Evolutionary conservation across 2,113 vertebrate genomes (phyloP).

Genomic region (Centropus unirufus): DNA sequence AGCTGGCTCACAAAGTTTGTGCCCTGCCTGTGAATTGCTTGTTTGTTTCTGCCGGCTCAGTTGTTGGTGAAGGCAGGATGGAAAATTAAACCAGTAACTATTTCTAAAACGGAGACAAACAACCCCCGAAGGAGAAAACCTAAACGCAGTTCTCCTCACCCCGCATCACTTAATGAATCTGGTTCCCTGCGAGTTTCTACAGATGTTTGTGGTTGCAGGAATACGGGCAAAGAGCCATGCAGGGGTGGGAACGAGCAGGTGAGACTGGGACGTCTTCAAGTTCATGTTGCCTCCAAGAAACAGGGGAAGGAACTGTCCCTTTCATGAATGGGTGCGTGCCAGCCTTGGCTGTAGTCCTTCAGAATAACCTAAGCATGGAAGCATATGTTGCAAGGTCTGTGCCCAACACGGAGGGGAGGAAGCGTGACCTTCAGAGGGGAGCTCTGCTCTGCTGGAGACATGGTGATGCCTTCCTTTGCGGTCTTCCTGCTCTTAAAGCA

Average conservation of each 20-base stretch:
- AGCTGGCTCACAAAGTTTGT: slow-evolving; percentile 18
- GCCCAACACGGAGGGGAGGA: neutral
- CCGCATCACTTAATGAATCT: neutral
- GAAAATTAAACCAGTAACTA: slow-evolving; percentile 8
- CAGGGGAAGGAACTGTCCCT: neutral
- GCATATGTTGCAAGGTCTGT: slow-evolving; percentile 17
- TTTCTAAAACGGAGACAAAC: neutral
- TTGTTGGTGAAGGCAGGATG: neutral
- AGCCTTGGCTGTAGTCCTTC: slow-evolving; percentile 7
- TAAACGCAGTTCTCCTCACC: neutral
- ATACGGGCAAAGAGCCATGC: neutral
- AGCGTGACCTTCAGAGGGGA: slow-evolving; percentile 23
- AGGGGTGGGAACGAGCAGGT: neutral
- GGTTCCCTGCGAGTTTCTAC: neutral
- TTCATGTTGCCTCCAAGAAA: neutral
- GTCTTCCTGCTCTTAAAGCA: neutral
- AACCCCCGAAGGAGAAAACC: neutral
- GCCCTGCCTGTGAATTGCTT: neutral
- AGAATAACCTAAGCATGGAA: neutral
- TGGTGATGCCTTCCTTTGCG: neutral
- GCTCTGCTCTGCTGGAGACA: slow-evolving; percentile 38
- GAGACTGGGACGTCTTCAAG: neutral
- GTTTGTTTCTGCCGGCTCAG: slow-evolving; percentile 19
- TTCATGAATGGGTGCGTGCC: neutral
- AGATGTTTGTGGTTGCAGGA: neutral